Conservation (phyloP, 64 coral and sea anemone genomes). For the Porites australiensis region DNA sequence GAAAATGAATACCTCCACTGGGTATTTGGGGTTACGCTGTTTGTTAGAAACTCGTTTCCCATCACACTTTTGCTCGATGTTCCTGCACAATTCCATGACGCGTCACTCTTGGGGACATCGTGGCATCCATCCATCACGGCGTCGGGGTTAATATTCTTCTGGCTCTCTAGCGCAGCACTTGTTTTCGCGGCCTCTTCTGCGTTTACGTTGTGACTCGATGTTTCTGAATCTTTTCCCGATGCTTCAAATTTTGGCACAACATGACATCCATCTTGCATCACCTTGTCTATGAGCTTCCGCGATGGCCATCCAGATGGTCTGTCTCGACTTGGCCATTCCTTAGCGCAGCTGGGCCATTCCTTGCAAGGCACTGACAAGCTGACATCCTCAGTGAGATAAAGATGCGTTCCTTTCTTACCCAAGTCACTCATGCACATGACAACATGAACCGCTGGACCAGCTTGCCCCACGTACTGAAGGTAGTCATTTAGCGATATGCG, state of each 20-base stretch:
- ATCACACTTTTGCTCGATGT: neutral
- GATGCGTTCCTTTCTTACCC: constrained; percentile 16
- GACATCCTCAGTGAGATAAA: constrained; percentile 63
- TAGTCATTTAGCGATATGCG: constrained; percentile 9
- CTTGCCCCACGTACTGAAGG: constrained; percentile 67
- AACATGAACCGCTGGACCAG: constrained; percentile 57
- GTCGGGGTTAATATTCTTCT: too few species aligned
- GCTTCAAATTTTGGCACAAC: constrained; percentile 68
- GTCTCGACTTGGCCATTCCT: constrained; percentile 22
- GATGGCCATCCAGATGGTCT: constrained; percentile 56
- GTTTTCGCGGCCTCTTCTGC: neutral
- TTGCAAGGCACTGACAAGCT: constrained; percentile 60
- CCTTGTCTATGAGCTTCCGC: constrained; percentile 38
- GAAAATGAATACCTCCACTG: constrained; percentile 67
- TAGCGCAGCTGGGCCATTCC: constrained; percentile 65
- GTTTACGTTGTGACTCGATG: neutral
- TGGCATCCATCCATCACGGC: too few species aligned
- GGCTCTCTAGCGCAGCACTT: neutral
- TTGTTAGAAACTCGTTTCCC: neutral
- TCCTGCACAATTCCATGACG: neutral
- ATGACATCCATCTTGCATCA: constrained; percentile 52
- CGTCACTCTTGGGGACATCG: too few species aligned
- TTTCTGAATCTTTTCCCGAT: neutral
- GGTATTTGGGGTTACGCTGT: neutral
- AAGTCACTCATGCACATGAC: constrained; percentile 39